phyloP scores from a whole-genome alignment of 2,888 invertebrate genomes.

The Calliopum simillimum region DNA sequence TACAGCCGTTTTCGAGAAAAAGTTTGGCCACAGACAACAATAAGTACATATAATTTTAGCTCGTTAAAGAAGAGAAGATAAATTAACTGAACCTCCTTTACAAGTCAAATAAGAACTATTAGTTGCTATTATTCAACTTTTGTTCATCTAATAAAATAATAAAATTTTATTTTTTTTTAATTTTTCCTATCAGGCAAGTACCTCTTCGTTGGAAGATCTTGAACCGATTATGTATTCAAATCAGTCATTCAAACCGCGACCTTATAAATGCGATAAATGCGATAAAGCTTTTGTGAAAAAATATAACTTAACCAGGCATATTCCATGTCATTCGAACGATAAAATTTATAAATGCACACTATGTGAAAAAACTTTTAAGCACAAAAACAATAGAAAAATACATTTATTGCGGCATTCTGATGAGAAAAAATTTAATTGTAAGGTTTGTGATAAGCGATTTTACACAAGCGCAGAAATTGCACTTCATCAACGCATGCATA shows the following conservation, averaged over 20 bases:
- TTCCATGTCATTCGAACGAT: not conserved
- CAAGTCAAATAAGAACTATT: too few species aligned
- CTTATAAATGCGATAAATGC: slow-evolving; percentile 57
- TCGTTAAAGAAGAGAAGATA: too few species aligned
- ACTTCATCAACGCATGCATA: slow-evolving; percentile 65
- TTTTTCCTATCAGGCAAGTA: too few species aligned
- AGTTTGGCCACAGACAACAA: too few species aligned
- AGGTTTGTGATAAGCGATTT: slow-evolving; percentile 31
- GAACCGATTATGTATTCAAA: too few species aligned
- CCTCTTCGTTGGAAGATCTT: too few species aligned
- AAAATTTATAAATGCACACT: slow-evolving; percentile 12
- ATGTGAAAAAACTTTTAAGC: slow-evolving; percentile 17
- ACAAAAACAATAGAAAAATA: not conserved
- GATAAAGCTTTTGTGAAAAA: not conserved
- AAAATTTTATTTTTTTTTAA: too few species aligned
- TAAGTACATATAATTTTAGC: too few species aligned
- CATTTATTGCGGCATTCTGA: slow-evolving; percentile 15
- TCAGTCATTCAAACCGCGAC: slow-evolving; percentile 35
- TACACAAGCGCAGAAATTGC: slow-evolving; percentile 26
- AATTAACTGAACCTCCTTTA: too few species aligned
- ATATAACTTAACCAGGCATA: not conserved
- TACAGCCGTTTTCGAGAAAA: too few species aligned
- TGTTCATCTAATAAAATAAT: too few species aligned
- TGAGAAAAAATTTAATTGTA: slow-evolving; percentile 16
- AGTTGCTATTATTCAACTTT: too few species aligned